Evolutionary conservation across 2,113 vertebrate genomes (phyloP), one percentile per base, ranked within the genome.

Genomic region (Sakesphorus luctuosus): DNA sequence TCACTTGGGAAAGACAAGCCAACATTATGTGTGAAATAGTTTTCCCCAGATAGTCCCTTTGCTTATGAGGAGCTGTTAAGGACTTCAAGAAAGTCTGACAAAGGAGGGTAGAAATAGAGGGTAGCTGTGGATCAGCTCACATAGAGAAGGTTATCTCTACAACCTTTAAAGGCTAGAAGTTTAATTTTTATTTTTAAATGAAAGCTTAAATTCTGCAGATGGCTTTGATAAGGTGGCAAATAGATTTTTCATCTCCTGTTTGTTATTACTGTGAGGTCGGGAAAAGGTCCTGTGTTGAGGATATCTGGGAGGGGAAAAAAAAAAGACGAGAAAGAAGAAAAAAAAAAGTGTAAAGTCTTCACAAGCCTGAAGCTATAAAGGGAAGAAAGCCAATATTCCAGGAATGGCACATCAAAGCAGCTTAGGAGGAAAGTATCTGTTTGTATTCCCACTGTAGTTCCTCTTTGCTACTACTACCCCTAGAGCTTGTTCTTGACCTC

Each of bases 181-280:
- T 91, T 93, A 93, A 86, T 97, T 97, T 95, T 94, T 96, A 84
- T 93, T 95, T 94, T 90, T 88, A 93, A 96, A 94, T 86, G 93
- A 92, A 97, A 96, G 90, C 89, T 93, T 92, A 82, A 86, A 92
- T 95, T 96, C 95, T 86, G 36, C 96, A 96, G 97, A 95, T 94
- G 91, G 88, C 91, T 97, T 93, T 95, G 93, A 96, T 95, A 97
- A 96, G 67, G 73, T 56, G 3, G 75, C 75, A 33, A 31, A 71
- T 82, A 81, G 94, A 91, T 87, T 97, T 96, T 94, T 97, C 93
- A 80, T 97, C 96, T 97, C 81, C 87, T 85, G 88, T 95, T 97
- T 97, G 91, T 97, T 97, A 96, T 96, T 96, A 91, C 90, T 95
- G 35, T 50, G 91, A 94, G 95, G 95, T 96, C 43, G 0, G 43